Evolutionary conservation across 2,888 invertebrate species (phyloP).

Genomic region (Drosophila fungiperda): DNA sequence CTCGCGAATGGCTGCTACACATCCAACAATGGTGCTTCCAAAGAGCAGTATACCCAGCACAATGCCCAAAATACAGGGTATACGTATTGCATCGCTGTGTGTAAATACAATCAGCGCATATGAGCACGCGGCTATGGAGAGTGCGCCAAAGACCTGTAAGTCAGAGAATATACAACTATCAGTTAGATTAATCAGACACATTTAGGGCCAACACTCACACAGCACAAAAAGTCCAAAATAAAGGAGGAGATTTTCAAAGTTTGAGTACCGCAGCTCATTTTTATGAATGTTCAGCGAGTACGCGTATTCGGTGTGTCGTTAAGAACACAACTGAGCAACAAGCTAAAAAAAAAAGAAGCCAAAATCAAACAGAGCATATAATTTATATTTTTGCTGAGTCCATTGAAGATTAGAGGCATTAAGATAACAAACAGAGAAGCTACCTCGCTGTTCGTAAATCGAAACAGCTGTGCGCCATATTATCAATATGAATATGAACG

Average conservation of each 20-base stretch:
- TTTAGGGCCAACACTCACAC: conserved; percentile 65
- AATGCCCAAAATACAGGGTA: conserved; percentile 78
- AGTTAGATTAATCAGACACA: conserved; percentile 2
- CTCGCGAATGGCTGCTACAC: conserved; percentile 66
- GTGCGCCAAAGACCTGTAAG: conserved; percentile 65
- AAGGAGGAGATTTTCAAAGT: conserved; percentile 75
- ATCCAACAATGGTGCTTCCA: conserved; percentile 72
- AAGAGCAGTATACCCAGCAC: conserved; percentile 71
- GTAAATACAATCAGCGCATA: conserved; percentile 68
- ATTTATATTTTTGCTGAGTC: conserved; percentile 29
- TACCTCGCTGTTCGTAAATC: conserved; percentile 11
- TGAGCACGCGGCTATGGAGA: conserved; percentile 70
- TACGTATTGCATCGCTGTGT: conserved; percentile 65
- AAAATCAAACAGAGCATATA: conserved; percentile 25
- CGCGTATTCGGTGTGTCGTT: conserved; percentile 20
- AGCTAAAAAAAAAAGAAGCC: conserved; percentile 8
- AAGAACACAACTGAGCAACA: conserved; percentile 50
- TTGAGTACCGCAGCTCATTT: conserved; percentile 76
- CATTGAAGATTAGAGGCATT: conserved; percentile 51
- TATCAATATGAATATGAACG: not conserved
- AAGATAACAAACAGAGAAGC: conserved; percentile 34
- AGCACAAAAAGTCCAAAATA: conserved; percentile 79
- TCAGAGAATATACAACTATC: not conserved
- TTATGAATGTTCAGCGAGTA: conserved; percentile 21
- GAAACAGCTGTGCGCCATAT: conserved; percentile 45